phyloP scores from a whole-genome alignment of 2,797 vertebrate genomes.

The Nyctibius grandis region DNA sequence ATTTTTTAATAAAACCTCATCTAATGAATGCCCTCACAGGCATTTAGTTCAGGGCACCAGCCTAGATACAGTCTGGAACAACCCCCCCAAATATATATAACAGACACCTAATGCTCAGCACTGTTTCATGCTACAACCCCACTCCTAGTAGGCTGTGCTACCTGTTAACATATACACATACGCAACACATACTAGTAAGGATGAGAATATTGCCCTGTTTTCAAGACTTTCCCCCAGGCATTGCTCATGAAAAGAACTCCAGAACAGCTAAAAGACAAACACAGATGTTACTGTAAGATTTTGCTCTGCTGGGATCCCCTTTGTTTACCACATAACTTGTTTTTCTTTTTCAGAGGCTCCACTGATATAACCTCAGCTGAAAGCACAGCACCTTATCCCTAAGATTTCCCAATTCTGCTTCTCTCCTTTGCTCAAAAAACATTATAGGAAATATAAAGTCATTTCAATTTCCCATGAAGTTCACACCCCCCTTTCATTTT shows the following conservation, averaged over 20 bases:
- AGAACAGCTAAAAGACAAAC: neutral
- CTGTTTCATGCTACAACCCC: accelerated
- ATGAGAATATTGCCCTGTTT: neutral
- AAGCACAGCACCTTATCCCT: neutral
- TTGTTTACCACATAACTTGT: neutral
- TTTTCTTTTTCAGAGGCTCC: neutral
- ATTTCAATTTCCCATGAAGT: neutral
- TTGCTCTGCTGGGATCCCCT: neutral
- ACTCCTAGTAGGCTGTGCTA: neutral
- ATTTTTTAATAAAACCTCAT: neutral
- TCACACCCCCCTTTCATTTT: neutral
- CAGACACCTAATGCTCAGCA: neutral
- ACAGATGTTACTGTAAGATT: neutral
- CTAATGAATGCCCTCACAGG: neutral
- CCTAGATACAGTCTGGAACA: neutral
- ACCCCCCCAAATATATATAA: accelerated
- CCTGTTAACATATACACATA: accelerated
- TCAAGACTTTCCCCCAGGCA: neutral
- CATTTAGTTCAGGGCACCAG: neutral
- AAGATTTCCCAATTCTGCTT: neutral
- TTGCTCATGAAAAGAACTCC: neutral
- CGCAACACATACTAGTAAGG: neutral
- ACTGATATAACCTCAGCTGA: neutral
- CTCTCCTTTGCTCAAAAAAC: neutral
- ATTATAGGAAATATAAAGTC: neutral